Percentiles rank a stretch among this genome's conserved stretches.
Evolutionary conservation across 2,888 invertebrate species (phyloP).

Genomic region (Sarcophaga caerulescens): DNA sequence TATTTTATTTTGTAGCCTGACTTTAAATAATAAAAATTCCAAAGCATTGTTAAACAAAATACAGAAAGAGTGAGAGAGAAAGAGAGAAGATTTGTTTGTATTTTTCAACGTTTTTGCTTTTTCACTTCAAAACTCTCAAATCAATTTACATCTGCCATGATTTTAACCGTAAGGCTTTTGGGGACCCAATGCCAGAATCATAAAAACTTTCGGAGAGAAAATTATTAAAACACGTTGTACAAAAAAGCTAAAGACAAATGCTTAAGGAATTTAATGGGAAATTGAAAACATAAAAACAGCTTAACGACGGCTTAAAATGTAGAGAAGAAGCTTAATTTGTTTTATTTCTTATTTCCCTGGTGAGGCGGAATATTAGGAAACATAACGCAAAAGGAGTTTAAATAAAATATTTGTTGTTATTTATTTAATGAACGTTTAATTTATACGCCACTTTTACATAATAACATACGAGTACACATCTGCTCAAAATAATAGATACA

Average conservation of each 20-base stretch:
- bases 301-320: not conserved
- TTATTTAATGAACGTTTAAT: too few species aligned
- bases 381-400: too few species aligned
- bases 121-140: constrained; percentile 20
- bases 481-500: too few species aligned
- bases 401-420: too few species aligned
- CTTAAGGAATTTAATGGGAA: constrained; percentile 3
- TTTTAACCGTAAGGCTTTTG: constrained; percentile 33
- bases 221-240: too few species aligned
- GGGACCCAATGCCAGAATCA: not conserved
- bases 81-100: not conserved
- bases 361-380: too few species aligned
- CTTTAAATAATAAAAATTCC: constrained; percentile 60
- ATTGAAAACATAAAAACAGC: constrained; percentile 3
- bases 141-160: constrained; percentile 60
- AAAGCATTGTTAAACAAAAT: constrained; percentile 59
- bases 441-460: too few species aligned
- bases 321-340: too few species aligned
- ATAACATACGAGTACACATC: too few species aligned
- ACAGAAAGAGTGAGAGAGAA: constrained; percentile 3
- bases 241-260: not conserved
- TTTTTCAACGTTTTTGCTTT: not conserved
- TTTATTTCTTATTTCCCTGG: too few species aligned
- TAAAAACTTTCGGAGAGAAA: not conserved
- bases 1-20: constrained; percentile 25